phyloP scores from a whole-genome alignment of 2,888 invertebrate genomes.

The Druceiella hillmani region DNA sequence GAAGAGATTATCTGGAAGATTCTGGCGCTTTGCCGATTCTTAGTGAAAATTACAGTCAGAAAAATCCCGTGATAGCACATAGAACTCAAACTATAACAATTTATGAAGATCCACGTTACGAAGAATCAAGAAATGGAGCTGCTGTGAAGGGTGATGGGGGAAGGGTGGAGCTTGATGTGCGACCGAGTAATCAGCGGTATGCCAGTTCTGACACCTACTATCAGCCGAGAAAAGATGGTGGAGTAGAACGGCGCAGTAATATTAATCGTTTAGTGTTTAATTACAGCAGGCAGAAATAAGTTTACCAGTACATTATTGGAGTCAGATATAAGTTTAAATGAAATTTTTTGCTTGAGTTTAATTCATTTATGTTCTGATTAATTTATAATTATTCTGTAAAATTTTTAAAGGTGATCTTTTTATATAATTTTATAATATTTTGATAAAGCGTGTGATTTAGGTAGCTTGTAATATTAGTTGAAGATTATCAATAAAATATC shows the following conservation, averaged over 20 bases:
- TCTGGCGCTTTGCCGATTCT: conserved; percentile 36
- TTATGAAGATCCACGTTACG: conserved; percentile 47
- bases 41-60: conserved; percentile 29
- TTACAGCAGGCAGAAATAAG: conserved; percentile 37
- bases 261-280: conserved; percentile 49
- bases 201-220: conserved; percentile 44
- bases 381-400: too few relatives aligned
- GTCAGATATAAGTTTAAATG: conserved; percentile 5
- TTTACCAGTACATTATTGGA: background rate
- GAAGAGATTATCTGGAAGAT: too few relatives aligned
- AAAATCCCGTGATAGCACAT: conserved; percentile 40
- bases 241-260: conserved; percentile 39
- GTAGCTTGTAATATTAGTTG: too few relatives aligned
- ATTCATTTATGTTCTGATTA: too few relatives aligned
- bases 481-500: too few relatives aligned
- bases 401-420: background rate
- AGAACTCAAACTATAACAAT: conserved; percentile 49
- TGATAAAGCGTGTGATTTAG: too few relatives aligned
- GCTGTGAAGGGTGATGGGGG: conserved; percentile 37
- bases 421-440: background rate
- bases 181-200: conserved; percentile 44
- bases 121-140: conserved; percentile 38
- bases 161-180: conserved; percentile 40
- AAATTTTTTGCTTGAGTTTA: conserved; percentile 10
- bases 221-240: conserved; percentile 31